Evolutionary conservation across 2,797 vertebrate genomes (phyloP).

Genomic region (Toxotes lorentzi): DNA sequence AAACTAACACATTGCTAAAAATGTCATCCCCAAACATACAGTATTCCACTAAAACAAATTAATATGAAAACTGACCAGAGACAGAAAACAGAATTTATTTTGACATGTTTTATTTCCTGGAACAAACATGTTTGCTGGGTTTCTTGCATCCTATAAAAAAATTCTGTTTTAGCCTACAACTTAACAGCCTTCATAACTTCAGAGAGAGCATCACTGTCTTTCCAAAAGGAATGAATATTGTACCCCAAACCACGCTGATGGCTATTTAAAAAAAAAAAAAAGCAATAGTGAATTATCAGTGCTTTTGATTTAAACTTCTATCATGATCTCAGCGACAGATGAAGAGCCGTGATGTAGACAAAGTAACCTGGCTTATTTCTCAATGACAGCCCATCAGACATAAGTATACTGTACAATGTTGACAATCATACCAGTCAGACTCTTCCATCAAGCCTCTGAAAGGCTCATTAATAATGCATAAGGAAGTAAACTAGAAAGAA

Average conservation of each 20-base stretch:
- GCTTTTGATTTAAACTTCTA: conserved; percentile 1
- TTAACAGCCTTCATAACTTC: background rate
- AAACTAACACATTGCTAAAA: conserved; percentile 4
- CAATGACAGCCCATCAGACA: background rate
- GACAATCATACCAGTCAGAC: background rate
- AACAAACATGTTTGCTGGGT: background rate
- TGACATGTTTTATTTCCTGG: background rate
- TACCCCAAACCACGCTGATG: background rate
- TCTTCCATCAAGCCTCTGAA: conserved; percentile 11
- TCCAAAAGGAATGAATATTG: background rate
- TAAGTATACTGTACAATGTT: background rate
- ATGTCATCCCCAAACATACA: background rate
- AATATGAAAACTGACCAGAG: background rate
- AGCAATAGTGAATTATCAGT: background rate
- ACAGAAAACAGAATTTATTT: background rate
- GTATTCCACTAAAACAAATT: background rate
- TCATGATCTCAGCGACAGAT: background rate
- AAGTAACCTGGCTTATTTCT: background rate
- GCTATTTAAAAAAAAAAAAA: background rate
- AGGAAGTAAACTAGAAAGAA: background rate
- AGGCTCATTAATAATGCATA: conserved; percentile 12
- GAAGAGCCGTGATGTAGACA: background rate
- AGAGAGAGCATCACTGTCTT: background rate
- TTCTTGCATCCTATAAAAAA: background rate
- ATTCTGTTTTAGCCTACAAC: background rate